Evolutionary conservation across 2,888 invertebrate genomes (phyloP).

Genomic region (Chymomyza procnemis): DNA sequence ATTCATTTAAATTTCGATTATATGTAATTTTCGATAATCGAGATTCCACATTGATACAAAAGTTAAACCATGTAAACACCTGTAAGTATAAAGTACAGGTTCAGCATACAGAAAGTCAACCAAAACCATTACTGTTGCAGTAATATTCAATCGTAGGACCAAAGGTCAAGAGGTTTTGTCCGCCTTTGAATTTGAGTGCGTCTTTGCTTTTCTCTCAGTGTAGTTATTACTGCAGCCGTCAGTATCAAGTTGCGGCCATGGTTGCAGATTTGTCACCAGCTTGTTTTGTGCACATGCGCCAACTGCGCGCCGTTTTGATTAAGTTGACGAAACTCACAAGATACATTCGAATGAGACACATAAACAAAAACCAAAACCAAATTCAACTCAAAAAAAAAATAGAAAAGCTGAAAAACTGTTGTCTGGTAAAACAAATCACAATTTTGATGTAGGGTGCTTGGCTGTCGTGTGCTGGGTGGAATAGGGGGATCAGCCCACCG

Average conservation of each 20-base stretch:
- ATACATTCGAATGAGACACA: conserved; percentile 48
- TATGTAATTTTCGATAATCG: too few species aligned
- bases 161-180: too few species aligned
- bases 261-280: conserved; percentile 65
- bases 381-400: too few species aligned
- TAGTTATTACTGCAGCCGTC: background rate
- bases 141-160: too few species aligned
- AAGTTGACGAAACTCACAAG: conserved; percentile 58
- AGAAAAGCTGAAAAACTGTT: too few species aligned
- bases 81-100: too few species aligned
- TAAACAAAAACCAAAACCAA: too few species aligned
- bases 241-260: conserved; percentile 4
- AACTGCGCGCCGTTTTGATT: conserved; percentile 60
- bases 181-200: background rate
- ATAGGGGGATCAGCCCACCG: conserved; percentile 25
- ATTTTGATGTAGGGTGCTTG: background rate
- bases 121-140: too few species aligned
- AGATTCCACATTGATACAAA: too few species aligned
- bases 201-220: background rate
- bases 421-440: background rate
- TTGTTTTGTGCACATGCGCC: conserved; percentile 47
- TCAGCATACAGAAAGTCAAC: too few species aligned
- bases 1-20: too few species aligned
- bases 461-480: background rate
- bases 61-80: too few species aligned